phyloP scores from a whole-genome alignment of 2,888 invertebrate species.

The Periphyllus acericola region DNA sequence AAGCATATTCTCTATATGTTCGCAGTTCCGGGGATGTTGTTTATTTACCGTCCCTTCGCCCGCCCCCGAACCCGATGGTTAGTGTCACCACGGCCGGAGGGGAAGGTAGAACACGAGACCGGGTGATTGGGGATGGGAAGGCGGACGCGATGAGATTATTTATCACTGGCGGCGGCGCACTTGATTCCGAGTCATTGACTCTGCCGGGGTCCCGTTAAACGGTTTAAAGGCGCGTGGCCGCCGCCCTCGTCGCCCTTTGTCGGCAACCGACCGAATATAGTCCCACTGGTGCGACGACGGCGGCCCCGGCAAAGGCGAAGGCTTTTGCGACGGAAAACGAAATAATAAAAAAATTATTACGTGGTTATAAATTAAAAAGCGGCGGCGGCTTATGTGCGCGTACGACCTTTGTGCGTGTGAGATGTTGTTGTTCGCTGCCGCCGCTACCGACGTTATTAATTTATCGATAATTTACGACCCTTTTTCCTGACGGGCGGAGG shows the following conservation, averaged over 20 bases:
- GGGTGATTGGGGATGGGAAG: background rate
- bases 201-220: slow-evolving; percentile 59
- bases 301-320: background rate
- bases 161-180: slow-evolving; percentile 45
- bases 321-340: slow-evolving; percentile 14
- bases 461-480: slow-evolving; percentile 59
- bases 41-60: slow-evolving; percentile 19
- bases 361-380: slow-evolving; percentile 60
- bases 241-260: slow-evolving; percentile 42
- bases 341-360: slow-evolving; percentile 28
- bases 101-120: background rate
- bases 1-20: slow-evolving; percentile 30
- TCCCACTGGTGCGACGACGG: background rate
- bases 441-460: slow-evolving; percentile 34
- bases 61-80: background rate
- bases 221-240: slow-evolving; percentile 58
- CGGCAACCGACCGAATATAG: background rate
- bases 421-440: slow-evolving; percentile 17
- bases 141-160: slow-evolving; percentile 50
- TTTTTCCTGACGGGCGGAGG: background rate
- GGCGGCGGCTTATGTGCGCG: background rate
- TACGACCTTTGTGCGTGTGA: slow-evolving; percentile 23
- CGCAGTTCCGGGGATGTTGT: slow-evolving; percentile 26
- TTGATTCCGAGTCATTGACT: slow-evolving; percentile 62
- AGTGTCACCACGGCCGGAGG: background rate